phyloP scores from a whole-genome alignment of 2,113 vertebrate species.

The Pangasianodon hypophthalmus region DNA sequence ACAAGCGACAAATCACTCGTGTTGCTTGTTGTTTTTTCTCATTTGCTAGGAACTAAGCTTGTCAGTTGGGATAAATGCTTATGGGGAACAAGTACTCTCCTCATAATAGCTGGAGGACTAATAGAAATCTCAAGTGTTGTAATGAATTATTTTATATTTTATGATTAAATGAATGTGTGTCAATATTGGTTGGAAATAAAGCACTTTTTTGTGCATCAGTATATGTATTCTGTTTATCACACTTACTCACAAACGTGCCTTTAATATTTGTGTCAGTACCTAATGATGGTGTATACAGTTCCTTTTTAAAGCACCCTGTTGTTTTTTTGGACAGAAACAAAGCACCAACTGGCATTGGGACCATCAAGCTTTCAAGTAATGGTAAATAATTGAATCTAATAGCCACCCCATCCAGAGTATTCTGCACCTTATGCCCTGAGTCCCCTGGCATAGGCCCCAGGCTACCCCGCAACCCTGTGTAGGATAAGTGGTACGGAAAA shows the following conservation, averaged over 20 bases:
- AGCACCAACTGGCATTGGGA: too few relatives aligned
- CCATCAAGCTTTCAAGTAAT: background rate
- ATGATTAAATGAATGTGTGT: background rate
- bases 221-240: background rate
- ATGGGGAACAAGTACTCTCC: background rate
- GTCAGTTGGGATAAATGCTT: background rate
- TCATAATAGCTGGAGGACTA: background rate
- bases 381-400: background rate
- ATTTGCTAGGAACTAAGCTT: background rate
- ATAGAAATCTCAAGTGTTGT: background rate
- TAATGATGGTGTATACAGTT: background rate
- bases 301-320: too few relatives aligned
- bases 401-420: too few relatives aligned
- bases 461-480: too few relatives aligned
- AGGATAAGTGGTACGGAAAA: too few relatives aligned
- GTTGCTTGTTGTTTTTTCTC: background rate
- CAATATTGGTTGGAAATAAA: background rate
- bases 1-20: background rate
- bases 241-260: too few relatives aligned
- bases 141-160: background rate
- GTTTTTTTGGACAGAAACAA: too few relatives aligned
- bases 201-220: too few relatives aligned
- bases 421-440: too few relatives aligned
- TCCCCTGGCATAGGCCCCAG: too few relatives aligned
- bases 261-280: background rate